Base-by-base conservation (phyloP, 2,888 invertebrate genomes). In the Nomada fucata region DNA sequence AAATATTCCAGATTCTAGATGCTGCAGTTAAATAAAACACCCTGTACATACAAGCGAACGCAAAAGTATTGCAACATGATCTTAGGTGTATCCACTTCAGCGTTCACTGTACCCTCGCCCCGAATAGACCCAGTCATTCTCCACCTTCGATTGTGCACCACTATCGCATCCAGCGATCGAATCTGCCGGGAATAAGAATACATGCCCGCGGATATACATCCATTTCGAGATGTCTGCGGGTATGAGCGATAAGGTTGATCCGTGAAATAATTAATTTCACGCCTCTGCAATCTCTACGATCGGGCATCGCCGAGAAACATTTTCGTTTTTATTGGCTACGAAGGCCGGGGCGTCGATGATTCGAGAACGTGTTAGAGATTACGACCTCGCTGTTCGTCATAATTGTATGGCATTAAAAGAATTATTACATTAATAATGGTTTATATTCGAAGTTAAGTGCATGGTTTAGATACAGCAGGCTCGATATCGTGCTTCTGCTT, bases 181-280 rank as follows among this genome's bases (percentile, higher is more conserved):
- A 76, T 82, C 64, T 23, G 23, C 20, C 47, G 68, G 50, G 76
- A 69, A 73, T 82, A 75, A 69, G 74, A 71, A 82, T 71, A 67
- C 75, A 47, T 55, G 81, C 70, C 75, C 44, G 65, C 67, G 76
- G 81, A 81, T 53, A 64, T 53, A 69, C 67, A 80, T 81, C 59
- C 72, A 61, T 80, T 79, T 61, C 47, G 50, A 65, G 72, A 65
- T 67, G 67, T 64, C 60, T 55, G 65, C 20, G n/a, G 55, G 53
- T 20, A 47, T 55, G 44, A 57, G 63, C 70, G 75, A 80, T 82
- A 79, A 80, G 61, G 47, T 5, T n/a, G 50, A 26, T 29, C 75
- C 70, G 74, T 70, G 74, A 75, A 81, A 82, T 82, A 82, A 82
- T 82, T 82, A 82, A 82, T 82, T 82, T 82, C 81, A 80, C 81